A percentile compares a stretch with the other conserved stretches of the same genome.
These are phyloP conservation scores for Trematocara zebra DNA, from an alignment of 2,113 vertebrate species.

Conservation along the genomic window DNA sequence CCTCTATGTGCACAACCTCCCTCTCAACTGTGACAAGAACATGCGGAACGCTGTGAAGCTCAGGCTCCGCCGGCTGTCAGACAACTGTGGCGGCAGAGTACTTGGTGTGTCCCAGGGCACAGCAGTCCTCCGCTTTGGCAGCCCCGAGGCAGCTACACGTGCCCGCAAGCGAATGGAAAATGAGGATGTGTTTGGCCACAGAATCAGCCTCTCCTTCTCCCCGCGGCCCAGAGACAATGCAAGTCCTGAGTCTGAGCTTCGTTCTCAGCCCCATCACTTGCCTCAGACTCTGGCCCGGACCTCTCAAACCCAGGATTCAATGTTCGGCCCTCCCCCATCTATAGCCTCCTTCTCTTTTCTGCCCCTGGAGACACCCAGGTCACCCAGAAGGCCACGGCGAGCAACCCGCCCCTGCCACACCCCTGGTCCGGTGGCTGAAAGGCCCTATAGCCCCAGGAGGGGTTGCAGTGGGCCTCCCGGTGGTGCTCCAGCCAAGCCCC, in stretches of 20 bases:
- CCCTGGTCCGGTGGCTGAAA: constrained; percentile 74
- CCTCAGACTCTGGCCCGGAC: constrained; percentile 25
- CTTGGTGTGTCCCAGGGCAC: constrained; percentile 85
- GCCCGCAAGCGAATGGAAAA: constrained; percentile 96
- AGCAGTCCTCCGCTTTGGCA: constrained; percentile 89
- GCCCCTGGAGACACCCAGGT: constrained; percentile 82
- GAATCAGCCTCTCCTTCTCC: constrained; percentile 87
- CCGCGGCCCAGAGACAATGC: constrained; percentile 75
- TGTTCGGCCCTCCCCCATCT: constrained; percentile 9
- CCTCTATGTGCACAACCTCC: constrained; percentile 95
- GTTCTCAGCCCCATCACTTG: constrained; percentile 22
- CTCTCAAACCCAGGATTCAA: constrained; percentile 26
- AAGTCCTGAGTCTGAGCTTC: constrained; percentile 46
- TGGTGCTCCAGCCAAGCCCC: constrained; percentile 72
- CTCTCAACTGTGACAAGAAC: constrained; percentile 84
- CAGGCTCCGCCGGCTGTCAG: constrained; percentile 90
- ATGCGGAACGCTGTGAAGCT: constrained; percentile 85
- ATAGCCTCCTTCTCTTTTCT: constrained; percentile 60
- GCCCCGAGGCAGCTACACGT: constrained; percentile 84
- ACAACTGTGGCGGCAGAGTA: constrained; percentile 97
- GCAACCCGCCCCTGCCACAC: constrained; percentile 77
- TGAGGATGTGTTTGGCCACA: constrained; percentile 92
- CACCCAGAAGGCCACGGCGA: constrained; percentile 85
- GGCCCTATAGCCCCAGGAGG: constrained; percentile 79
- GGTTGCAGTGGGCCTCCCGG: constrained; percentile 71